Percentiles rank a stretch among this genome's conserved stretches.
Evolutionary conservation across 2,113 vertebrate species (phyloP).

Genomic region (Taxidea taxus): DNA sequence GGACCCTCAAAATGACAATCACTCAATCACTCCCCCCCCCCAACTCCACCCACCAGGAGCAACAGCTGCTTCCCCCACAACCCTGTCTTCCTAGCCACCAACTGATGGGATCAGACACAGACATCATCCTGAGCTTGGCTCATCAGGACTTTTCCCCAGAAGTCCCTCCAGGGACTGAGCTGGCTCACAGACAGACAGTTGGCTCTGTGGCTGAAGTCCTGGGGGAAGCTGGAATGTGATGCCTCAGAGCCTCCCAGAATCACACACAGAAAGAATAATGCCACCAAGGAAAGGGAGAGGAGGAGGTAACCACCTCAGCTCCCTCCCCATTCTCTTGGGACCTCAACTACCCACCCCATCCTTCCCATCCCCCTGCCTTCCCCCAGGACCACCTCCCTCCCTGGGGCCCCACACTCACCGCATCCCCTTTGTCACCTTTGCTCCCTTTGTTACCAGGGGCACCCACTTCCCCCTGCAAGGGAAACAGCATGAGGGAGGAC

Average conservation of each 20-base stretch:
- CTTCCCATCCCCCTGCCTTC: too few relatives aligned
- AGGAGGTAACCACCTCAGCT: fast-evolving
- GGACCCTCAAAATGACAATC: fast-evolving
- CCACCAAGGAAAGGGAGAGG: background rate
- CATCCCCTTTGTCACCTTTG: slow-evolving; percentile 93
- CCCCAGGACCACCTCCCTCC: background rate
- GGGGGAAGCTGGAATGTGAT: background rate
- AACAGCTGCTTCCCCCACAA: too few relatives aligned
- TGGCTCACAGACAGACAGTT: background rate
- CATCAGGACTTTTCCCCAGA: background rate
- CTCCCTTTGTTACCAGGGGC: slow-evolving; percentile 91
- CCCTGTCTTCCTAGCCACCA: background rate
- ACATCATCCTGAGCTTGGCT: background rate
- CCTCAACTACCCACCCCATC: background rate
- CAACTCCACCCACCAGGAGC: background rate
- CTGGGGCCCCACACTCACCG: slow-evolving; percentile 79
- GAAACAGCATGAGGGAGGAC: background rate
- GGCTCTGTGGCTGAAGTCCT: background rate
- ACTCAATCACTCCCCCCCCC: too few relatives aligned
- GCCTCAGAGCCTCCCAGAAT: background rate
- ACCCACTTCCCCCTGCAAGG: slow-evolving; percentile 89
- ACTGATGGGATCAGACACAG: background rate
- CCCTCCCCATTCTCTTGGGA: background rate
- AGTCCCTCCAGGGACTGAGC: background rate
- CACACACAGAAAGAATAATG: background rate